Evolutionary conservation across 2,888 invertebrate species (phyloP).

Genomic region (Tuberolachnus salignus): DNA sequence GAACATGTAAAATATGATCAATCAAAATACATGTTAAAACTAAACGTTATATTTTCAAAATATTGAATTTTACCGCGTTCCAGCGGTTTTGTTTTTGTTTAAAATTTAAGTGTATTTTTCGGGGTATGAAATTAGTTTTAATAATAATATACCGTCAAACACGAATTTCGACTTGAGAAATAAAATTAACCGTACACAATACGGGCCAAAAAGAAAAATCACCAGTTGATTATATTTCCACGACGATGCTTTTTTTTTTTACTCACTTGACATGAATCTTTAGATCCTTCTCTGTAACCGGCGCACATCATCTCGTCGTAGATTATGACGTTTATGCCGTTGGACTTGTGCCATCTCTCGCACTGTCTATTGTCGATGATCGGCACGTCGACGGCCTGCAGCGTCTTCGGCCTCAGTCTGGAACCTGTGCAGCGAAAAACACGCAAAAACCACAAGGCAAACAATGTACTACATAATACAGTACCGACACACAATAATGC

Average conservation of each 20-base stretch:
- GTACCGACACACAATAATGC: not conserved
- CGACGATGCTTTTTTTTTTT: not conserved
- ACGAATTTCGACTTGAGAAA: too few species aligned
- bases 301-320: constrained; percentile 96
- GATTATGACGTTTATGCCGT: constrained; percentile 86
- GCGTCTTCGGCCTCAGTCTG: constrained; percentile 82
- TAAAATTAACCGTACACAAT: too few species aligned
- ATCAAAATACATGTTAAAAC: too few species aligned
- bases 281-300: constrained; percentile 86
- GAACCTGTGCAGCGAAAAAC: constrained; percentile 71
- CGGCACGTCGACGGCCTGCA: constrained; percentile 90
- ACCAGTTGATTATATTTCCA: too few species aligned
- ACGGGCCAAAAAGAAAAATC: too few species aligned
- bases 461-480: not conserved
- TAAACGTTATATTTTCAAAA: too few species aligned
- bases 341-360: constrained; percentile 73
- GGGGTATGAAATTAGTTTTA: too few species aligned
- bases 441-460: constrained; percentile 49
- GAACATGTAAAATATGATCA: too few species aligned
- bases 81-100: too few species aligned
- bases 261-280: constrained; percentile 74
- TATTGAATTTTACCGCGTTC: too few species aligned
- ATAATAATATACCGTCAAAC: too few species aligned
- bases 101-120: too few species aligned
- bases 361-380: constrained; percentile 86